phyloP scores from a whole-genome alignment of 1,140 invertebrate genomes.

The Thereuonema tuberculata region DNA sequence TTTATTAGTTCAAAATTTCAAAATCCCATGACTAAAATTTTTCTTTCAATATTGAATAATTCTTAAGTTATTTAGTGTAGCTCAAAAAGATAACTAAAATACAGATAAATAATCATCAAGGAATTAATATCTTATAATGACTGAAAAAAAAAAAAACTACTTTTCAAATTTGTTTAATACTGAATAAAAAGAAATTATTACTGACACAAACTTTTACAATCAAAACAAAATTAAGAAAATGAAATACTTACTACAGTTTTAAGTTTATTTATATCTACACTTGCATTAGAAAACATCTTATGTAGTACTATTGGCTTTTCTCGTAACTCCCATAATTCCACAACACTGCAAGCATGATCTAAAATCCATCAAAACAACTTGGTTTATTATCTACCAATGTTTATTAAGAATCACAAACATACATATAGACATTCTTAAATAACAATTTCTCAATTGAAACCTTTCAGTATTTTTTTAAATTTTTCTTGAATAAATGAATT shows the following conservation, averaged over 20 bases:
- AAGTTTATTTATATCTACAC: constrained; percentile 25
- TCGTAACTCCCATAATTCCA: constrained; percentile 74
- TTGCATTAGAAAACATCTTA: constrained; percentile 52
- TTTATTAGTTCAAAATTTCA: too few species aligned
- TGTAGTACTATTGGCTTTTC: constrained; percentile 64
- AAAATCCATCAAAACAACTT: neutral
- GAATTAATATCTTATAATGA: neutral
- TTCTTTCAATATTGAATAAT: too few species aligned
- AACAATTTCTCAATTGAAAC: too few species aligned
- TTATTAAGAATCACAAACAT: too few species aligned
- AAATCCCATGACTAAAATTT: too few species aligned
- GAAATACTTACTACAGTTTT: constrained; percentile 47
- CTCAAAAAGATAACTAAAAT: too few species aligned
- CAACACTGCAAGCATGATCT: constrained; percentile 42
- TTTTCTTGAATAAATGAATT: too few species aligned
- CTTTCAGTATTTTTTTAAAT: too few species aligned
- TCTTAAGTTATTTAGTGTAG: too few species aligned
- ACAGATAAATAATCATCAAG: too few species aligned
- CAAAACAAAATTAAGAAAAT: neutral
- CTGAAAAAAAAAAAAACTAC: neutral
- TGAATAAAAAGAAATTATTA: neutral
- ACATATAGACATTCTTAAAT: too few species aligned
- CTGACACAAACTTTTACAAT: neutral
- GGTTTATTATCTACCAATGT: too few species aligned
- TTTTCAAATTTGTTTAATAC: constrained; percentile 2